Conservation (phyloP, 1,140 invertebrate genomes). For the Cydia pomonella region DNA sequence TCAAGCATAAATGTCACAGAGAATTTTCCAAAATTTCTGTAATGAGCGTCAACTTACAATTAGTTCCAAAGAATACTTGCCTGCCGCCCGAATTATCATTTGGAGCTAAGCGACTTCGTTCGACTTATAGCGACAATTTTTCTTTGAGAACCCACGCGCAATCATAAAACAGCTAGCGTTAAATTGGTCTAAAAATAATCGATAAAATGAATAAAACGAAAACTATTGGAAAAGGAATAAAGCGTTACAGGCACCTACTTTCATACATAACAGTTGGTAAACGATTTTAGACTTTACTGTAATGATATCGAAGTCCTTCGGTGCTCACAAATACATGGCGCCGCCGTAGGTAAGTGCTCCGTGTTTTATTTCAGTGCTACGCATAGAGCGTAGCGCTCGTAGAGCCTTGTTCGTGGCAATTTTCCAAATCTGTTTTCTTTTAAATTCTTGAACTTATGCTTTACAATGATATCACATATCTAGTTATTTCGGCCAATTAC, state of each 20-base stretch:
- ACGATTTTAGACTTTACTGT: background rate
- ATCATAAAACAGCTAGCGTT: background rate
- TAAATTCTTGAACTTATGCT: background rate
- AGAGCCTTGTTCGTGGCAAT: background rate
- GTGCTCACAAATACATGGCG: background rate
- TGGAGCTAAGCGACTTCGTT: no score
- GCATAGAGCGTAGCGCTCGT: slow-evolving; percentile 8
- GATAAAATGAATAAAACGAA: slow-evolving; percentile 29
- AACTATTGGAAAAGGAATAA: slow-evolving; percentile 30
- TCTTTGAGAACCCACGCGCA: background rate
- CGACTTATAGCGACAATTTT: no score
- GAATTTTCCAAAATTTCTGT: no score
- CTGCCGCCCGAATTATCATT: no score
- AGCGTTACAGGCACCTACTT: background rate
- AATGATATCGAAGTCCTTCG: background rate
- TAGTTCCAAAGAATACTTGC: no score
- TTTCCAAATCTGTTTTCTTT: background rate
- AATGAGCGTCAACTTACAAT: no score
- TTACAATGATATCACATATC: background rate
- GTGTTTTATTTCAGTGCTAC: slow-evolving; percentile 30
- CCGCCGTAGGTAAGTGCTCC: slow-evolving; percentile 19
- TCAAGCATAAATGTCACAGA: no score
- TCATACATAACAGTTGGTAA: background rate
- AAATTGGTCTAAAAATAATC: slow-evolving; percentile 8
- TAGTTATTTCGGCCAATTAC: background rate